phyloP scores from a whole-genome alignment of 2,113 vertebrate species.

The Actinemys pallida region DNA sequence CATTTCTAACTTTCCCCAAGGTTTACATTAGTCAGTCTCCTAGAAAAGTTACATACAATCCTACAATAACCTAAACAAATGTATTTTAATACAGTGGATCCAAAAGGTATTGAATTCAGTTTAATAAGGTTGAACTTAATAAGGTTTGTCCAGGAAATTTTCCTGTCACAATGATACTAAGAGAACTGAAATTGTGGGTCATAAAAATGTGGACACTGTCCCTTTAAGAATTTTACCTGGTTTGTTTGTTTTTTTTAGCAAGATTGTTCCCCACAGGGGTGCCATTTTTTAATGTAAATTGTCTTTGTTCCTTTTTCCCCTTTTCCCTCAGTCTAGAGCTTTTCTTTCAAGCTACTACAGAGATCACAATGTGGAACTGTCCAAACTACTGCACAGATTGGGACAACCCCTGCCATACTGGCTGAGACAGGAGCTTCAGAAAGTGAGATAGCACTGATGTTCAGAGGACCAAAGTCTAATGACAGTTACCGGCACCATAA shows the following conservation, averaged over 20 bases:
- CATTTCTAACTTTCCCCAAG: background rate
- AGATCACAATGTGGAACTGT: conserved; percentile 96
- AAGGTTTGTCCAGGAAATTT: background rate
- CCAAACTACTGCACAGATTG: conserved; percentile 94
- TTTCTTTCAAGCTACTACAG: conserved; percentile 96
- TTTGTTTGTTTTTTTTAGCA: background rate
- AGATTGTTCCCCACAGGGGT: background rate
- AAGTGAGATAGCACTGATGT: conserved; percentile 86
- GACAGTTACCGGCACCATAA: conserved; percentile 14
- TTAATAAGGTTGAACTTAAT: background rate
- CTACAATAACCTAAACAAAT: background rate
- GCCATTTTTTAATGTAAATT: rapidly evolving
- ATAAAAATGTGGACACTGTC: too few relatives aligned
- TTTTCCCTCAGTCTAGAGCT: conserved; percentile 84
- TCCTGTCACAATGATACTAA: background rate
- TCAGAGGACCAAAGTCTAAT: background rate
- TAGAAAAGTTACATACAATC: background rate
- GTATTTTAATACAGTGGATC: background rate
- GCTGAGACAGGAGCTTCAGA: conserved; percentile 97
- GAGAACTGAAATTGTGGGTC: background rate
- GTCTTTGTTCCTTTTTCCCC: background rate
- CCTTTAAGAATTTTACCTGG: background rate
- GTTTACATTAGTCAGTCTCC: background rate
- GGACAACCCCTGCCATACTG: conserved; percentile 96
- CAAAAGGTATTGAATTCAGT: background rate